These are phyloP conservation scores for Beris chalybata DNA, from an alignment of 2,888 invertebrate genomes.

Conservation along the genomic window DNA sequence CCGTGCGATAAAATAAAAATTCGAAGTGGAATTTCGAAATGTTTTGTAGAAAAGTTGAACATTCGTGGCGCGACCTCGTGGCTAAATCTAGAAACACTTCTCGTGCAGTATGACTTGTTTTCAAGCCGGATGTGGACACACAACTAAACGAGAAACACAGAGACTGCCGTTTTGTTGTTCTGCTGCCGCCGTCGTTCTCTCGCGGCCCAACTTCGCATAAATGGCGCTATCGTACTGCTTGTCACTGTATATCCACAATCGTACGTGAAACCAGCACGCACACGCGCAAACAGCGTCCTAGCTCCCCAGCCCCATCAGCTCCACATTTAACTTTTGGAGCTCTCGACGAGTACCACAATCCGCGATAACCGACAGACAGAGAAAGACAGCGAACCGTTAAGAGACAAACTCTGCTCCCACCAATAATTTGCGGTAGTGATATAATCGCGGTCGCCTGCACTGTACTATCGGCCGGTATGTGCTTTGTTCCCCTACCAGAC, in stretches of 20 bases:
- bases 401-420: slow-evolving; percentile 19
- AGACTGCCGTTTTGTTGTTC: slow-evolving; percentile 21
- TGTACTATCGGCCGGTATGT: neutral
- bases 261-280: slow-evolving; percentile 9
- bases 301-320: slow-evolving; percentile 21
- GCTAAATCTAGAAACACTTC: slow-evolving; percentile 52
- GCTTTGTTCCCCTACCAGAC: neutral
- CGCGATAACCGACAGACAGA: slow-evolving; percentile 4
- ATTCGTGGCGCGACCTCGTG: slow-evolving; percentile 53
- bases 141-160: slow-evolving; percentile 49
- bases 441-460: slow-evolving; percentile 25
- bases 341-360: neutral
- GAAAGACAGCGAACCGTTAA: neutral
- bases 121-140: slow-evolving; percentile 57
- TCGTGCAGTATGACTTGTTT: slow-evolving; percentile 54
- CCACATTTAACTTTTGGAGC: neutral
- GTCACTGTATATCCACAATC: slow-evolving; percentile 1
- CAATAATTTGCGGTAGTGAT: slow-evolving; percentile 14
- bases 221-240: slow-evolving; percentile 7
- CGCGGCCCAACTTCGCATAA: slow-evolving; percentile 4
- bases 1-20: too few species aligned
- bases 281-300: slow-evolving; percentile 5
- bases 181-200: slow-evolving; percentile 3
- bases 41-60: slow-evolving; percentile 1
- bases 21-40: too few species aligned